A percentile compares a stretch with the other conserved stretches of the same genome.
These are phyloP conservation scores for Bergia puertoricense DNA, from an alignment of 92 coral and sea anemone genomes.

Conservation along the genomic window DNA sequence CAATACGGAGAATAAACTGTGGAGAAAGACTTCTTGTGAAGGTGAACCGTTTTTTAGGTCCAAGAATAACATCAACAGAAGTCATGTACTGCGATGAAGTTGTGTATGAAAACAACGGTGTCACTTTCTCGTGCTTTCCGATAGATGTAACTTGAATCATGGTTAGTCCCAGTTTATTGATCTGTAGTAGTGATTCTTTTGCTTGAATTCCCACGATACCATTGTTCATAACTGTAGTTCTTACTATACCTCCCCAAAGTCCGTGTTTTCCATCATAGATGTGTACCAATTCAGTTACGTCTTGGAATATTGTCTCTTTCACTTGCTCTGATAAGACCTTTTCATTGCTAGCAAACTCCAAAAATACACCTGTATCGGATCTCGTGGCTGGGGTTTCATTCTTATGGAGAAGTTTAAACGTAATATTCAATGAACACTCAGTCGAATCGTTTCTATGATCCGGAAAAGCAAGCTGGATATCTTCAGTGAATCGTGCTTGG, in stretches of 20 bases:
- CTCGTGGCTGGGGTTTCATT: slow-evolving; percentile 34
- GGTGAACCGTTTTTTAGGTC: slow-evolving; percentile 39
- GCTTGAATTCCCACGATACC: slow-evolving; percentile 45
- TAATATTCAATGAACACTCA: slow-evolving; percentile 53
- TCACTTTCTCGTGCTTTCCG: slow-evolving; percentile 35
- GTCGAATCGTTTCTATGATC: slow-evolving; percentile 57
- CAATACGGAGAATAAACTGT: slow-evolving; percentile 51
- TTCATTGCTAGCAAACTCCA: slow-evolving; percentile 60
- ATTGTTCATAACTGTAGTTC: slow-evolving; percentile 30
- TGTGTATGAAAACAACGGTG: slow-evolving; percentile 51
- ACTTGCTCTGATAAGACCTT: slow-evolving; percentile 44
- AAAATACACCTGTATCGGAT: slow-evolving; percentile 52
- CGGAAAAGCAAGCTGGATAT: slow-evolving; percentile 46
- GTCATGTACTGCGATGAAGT: slow-evolving; percentile 47
- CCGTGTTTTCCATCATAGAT: slow-evolving; percentile 51
- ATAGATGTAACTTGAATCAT: slow-evolving; percentile 59
- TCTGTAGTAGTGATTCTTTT: slow-evolving; percentile 45
- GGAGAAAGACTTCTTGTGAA: slow-evolving; percentile 63
- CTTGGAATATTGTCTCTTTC: slow-evolving; percentile 40
- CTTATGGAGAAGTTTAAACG: slow-evolving; percentile 41
- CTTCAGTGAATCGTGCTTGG: slow-evolving; percentile 55
- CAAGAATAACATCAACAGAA: slow-evolving; percentile 41
- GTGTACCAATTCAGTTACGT: slow-evolving; percentile 47
- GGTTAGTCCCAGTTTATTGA: slow-evolving; percentile 53
- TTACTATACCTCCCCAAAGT: slow-evolving; percentile 68